These are phyloP conservation scores for Acrocera orbiculus DNA, from an alignment of 2,888 invertebrate species.

Conservation along the genomic window DNA sequence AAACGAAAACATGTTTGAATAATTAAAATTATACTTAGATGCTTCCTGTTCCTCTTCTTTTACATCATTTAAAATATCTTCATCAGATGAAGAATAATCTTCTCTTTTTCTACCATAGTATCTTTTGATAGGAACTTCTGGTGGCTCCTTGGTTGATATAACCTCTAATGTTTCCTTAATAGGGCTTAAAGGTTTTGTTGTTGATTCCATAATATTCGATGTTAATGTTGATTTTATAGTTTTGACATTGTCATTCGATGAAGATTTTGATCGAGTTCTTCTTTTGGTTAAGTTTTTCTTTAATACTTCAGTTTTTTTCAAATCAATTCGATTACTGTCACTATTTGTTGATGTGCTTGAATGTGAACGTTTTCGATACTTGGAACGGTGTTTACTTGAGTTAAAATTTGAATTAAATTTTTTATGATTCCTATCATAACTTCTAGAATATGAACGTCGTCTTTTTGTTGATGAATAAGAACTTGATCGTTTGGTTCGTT, in stretches of 20 bases:
- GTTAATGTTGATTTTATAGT: slow-evolving; percentile 19
- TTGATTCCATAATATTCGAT: slow-evolving; percentile 7
- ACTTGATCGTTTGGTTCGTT: too few relatives aligned
- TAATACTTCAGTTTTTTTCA: slow-evolving; percentile 16
- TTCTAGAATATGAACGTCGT: neutral
- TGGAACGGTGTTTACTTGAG: slow-evolving; percentile 21
- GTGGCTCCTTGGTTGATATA: neutral
- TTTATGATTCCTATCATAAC: too few relatives aligned
- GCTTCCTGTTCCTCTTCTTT: slow-evolving; percentile 19
- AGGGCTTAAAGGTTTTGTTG: slow-evolving; percentile 6
- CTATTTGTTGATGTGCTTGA: slow-evolving; percentile 19
- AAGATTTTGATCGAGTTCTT: neutral
- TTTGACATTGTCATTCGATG: slow-evolving; percentile 15
- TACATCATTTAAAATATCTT: slow-evolving; percentile 21
- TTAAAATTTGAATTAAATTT: slow-evolving; percentile 9
- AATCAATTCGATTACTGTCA: slow-evolving; percentile 16
- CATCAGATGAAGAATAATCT: slow-evolving; percentile 35
- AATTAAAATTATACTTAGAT: slow-evolving; percentile 18
- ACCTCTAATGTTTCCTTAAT: too few relatives aligned
- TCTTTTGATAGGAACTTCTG: slow-evolving; percentile 32
- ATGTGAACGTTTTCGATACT: slow-evolving; percentile 13
- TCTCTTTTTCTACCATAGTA: slow-evolving; percentile 41
- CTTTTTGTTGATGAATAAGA: neutral
- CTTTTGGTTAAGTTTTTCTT: slow-evolving; percentile 6
- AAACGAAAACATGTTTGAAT: neutral